Evolutionary conservation across 92 coral and sea anemone genomes (phyloP), one percentile per base, ranked within the genome.

Genomic region (Umimayanthus kanabou): DNA sequence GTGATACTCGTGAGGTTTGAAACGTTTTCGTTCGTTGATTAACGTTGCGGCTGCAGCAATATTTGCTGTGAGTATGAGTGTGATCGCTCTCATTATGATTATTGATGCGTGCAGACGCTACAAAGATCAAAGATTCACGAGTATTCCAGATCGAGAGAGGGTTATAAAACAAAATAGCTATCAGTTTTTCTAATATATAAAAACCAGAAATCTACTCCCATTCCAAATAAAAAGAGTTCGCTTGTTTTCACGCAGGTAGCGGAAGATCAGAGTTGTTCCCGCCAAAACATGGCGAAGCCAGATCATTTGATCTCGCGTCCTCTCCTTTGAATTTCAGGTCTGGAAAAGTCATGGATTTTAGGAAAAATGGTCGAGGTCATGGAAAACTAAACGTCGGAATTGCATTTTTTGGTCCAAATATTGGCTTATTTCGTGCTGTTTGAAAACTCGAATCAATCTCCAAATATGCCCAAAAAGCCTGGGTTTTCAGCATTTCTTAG

Each of bases 201-300:
- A 13, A 72, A 72, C 20, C 30, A 15, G 25, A 4, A 33, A 9
- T 18, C 6, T 22, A 67, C 10, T 8, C 73, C 30, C 30, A n/a
- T 11, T 25, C 39, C 42, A 4, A 26, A 53, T 1, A 53, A 15
- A 28, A 29, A 79, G n/a, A n/a, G n/a, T n/a, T 55, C 18, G 83
- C 64, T 28, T 53, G 37, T 79, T 39, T 18, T 74, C 40, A 30
- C n/a, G 45, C 40, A 49, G 47, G 78, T 16, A 53, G 16, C 58
- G 58, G 58, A 53, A 30, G n/a, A n/a, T n/a, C n/a, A n/a, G 16
- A 72, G 22, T 9, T 14, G 13, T 79, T 79, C 83, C 83, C 83
- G 83, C 83, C 83, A 79, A 79, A 79, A 79, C 70, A 79, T 55
- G 43, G 70, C 43, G 66, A 16, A 20, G 33, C 23, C 37, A 16